phyloP scores from a whole-genome alignment of 2,888 invertebrate genomes.

The Torymus aiolomorphi region DNA sequence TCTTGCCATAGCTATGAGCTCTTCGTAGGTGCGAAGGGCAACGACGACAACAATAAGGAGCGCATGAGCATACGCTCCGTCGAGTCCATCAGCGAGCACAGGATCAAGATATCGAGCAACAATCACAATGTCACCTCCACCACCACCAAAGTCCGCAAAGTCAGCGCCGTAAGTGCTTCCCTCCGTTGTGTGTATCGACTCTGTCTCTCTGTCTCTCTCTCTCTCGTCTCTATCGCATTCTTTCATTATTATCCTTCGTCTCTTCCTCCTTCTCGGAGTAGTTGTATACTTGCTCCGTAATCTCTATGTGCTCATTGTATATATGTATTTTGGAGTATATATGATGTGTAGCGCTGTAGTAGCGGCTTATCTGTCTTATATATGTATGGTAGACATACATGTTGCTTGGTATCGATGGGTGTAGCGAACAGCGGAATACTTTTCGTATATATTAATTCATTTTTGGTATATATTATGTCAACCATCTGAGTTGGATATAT shows the following conservation, averaged over 20 bases:
- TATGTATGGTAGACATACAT: no score
- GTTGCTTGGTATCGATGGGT: no score
- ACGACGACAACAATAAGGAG: constrained; percentile 92
- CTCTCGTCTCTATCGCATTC: not conserved
- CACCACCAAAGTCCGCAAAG: constrained; percentile 88
- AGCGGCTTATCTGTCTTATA: no score
- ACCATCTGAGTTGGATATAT: no score
- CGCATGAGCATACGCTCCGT: constrained; percentile 93
- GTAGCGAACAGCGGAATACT: no score
- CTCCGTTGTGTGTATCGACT: not conserved
- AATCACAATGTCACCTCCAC: constrained; percentile 71
- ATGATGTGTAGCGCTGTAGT: not conserved
- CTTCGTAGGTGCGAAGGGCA: constrained; percentile 91
- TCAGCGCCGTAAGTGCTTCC: constrained; percentile 87
- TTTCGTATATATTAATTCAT: no score
- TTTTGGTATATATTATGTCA: no score
- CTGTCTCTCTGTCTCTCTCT: not conserved
- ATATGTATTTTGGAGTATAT: no score
- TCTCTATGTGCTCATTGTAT: no score
- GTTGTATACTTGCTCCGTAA: not conserved
- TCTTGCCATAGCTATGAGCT: constrained; percentile 95
- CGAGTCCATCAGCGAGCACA: constrained; percentile 92
- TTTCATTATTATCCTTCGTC: not conserved
- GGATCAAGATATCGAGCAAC: constrained; percentile 72
- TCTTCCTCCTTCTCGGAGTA: not conserved